Percentiles rank a stretch among this genome's conserved stretches.
phyloP scores from a whole-genome alignment of 2,888 invertebrate genomes.

The Eristalis arbustorum region DNA sequence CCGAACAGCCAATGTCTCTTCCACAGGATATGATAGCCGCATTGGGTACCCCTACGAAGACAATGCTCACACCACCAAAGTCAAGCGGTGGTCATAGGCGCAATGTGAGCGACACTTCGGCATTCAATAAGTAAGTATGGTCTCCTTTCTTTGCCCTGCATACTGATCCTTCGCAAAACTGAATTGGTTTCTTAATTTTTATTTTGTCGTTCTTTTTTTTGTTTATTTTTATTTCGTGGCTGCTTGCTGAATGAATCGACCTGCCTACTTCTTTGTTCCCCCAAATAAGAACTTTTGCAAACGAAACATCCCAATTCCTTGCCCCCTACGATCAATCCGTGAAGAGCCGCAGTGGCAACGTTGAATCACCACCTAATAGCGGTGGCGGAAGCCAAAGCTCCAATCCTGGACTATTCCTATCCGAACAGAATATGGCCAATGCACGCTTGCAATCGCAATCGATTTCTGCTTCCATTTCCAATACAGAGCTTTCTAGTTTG shows the following conservation, averaged over 20 bases:
- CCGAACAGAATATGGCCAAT: slow-evolving; percentile 74
- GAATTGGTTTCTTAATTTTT: slow-evolving; percentile 25
- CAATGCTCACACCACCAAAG: slow-evolving; percentile 77
- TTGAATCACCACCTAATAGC: slow-evolving; percentile 70
- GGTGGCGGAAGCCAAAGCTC: slow-evolving; percentile 73
- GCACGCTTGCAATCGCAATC: slow-evolving; percentile 70
- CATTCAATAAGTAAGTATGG: slow-evolving; percentile 87
- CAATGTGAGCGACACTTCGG: slow-evolving; percentile 92
- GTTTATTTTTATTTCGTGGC: slow-evolving; percentile 42
- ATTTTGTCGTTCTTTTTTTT: slow-evolving; percentile 33
- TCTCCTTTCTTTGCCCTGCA: slow-evolving; percentile 40
- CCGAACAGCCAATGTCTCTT: slow-evolving; percentile 60
- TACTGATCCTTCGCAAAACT: slow-evolving; percentile 52
- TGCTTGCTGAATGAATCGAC: slow-evolving; percentile 50
- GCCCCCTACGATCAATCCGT: slow-evolving; percentile 87
- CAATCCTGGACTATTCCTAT: slow-evolving; percentile 77
- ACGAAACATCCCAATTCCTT: slow-evolving; percentile 87
- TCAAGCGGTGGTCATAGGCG: slow-evolving; percentile 84
- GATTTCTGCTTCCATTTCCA: slow-evolving; percentile 76
- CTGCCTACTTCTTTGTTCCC: slow-evolving; percentile 23
- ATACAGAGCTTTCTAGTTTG: slow-evolving; percentile 69
- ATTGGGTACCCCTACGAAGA: slow-evolving; percentile 76
- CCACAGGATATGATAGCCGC: slow-evolving; percentile 65
- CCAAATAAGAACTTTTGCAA: slow-evolving; percentile 84
- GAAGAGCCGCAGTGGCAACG: slow-evolving; percentile 80